Conservation (phyloP, 2,113 vertebrate genomes). For the Sapajus apella region DNA sequence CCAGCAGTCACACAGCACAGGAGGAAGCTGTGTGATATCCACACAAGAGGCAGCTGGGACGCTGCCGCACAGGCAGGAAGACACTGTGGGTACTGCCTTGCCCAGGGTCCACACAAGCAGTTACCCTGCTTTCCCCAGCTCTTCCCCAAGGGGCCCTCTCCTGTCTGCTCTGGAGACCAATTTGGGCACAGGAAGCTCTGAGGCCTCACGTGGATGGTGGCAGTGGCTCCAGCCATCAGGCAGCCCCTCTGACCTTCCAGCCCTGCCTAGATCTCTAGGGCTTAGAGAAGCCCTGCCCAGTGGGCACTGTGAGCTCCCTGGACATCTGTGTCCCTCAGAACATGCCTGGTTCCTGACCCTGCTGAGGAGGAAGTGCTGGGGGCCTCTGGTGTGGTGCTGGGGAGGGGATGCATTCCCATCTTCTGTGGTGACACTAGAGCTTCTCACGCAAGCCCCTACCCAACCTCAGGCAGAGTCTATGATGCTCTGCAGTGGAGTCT, state of each 20-base stretch:
- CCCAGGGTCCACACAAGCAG: fast-evolving
- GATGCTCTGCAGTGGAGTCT: neutral
- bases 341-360: neutral
- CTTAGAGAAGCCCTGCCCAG: no score
- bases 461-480: neutral
- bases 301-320: neutral
- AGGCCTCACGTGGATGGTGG: neutral
- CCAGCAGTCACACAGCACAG: neutral
- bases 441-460: neutral
- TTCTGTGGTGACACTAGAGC: neutral
- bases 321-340: no score
- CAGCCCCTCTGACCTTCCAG: neutral
- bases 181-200: neutral
- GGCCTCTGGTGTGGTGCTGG: fast-evolving
- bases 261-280: neutral
- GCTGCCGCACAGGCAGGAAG: fast-evolving
- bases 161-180: neutral
- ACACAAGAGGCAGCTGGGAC: neutral
- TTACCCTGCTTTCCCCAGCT: fast-evolving
- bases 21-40: neutral
- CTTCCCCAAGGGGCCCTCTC: neutral
- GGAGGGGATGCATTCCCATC: no score
- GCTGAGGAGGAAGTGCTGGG: neutral
- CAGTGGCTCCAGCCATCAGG: neutral
- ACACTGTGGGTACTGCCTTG: fast-evolving